Conservation (phyloP, 1,140 invertebrate genomes). For the Pseudomyrmex sp. region DNA sequence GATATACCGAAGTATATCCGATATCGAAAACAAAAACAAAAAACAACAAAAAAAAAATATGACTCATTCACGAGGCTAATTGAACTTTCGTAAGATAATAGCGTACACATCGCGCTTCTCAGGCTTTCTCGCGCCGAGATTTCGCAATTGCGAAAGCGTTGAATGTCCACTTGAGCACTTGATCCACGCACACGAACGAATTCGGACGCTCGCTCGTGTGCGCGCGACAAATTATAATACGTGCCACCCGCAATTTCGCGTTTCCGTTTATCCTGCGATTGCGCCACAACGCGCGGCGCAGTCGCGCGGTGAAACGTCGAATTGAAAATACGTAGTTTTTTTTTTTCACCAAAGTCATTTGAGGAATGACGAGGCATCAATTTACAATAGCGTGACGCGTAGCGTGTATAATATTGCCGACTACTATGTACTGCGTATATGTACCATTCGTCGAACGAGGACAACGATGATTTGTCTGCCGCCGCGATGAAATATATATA, state of each 20-base stretch:
- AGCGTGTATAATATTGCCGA: slow-evolving; percentile 28
- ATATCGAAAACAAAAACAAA: no score
- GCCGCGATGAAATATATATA: slow-evolving; percentile 33
- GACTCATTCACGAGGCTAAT: background rate
- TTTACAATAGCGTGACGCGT: slow-evolving; percentile 73
- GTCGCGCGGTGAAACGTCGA: slow-evolving; percentile 45
- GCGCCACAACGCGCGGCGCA: background rate
- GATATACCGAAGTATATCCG: no score
- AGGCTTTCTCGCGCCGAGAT: background rate
- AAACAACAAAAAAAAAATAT: background rate
- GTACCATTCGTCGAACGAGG: slow-evolving; percentile 34
- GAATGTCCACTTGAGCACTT: slow-evolving; percentile 38
- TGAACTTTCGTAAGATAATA: slow-evolving; percentile 14
- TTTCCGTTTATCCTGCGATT: slow-evolving; percentile 5
- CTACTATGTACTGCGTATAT: slow-evolving; percentile 20
- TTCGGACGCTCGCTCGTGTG: background rate
- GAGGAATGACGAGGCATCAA: slow-evolving; percentile 70
- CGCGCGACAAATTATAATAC: slow-evolving; percentile 32
- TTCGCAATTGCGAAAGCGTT: slow-evolving; percentile 32
- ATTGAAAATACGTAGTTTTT: slow-evolving; percentile 57
- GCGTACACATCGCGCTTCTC: background rate
- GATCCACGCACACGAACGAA: slow-evolving; percentile 7
- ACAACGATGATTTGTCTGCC: slow-evolving; percentile 31
- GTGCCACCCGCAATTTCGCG: slow-evolving; percentile 34
- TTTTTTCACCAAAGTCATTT: slow-evolving; percentile 68